Conservation (phyloP, 2,797 vertebrate species). For the Nothura maculosa region DNA sequence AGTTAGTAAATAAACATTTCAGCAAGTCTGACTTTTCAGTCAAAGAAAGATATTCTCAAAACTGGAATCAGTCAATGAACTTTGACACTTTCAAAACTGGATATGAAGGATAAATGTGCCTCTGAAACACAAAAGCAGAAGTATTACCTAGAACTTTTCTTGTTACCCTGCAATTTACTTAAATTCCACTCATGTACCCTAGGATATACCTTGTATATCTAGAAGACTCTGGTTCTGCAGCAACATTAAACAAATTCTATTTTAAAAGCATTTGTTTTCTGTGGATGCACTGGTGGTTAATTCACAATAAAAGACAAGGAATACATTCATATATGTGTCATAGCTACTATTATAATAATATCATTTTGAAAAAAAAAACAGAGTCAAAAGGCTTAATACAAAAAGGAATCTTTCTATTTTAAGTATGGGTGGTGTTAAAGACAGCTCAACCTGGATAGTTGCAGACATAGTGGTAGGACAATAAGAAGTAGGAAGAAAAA, state of each 20-base stretch:
- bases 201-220: background rate
- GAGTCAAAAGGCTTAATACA: background rate
- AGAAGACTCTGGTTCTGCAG: background rate
- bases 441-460: background rate
- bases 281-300: background rate
- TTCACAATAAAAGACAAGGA: background rate
- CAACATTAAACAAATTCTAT: background rate
- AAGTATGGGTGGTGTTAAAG: background rate
- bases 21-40: background rate
- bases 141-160: background rate
- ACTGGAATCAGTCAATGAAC: fast-evolving
- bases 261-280: no score
- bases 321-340: background rate
- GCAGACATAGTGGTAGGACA: background rate
- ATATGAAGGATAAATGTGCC: background rate
- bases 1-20: background rate
- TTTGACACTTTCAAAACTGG: background rate
- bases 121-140: background rate
- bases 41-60: background rate
- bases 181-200: background rate
- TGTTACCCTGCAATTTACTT: background rate
- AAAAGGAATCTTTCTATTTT: background rate
- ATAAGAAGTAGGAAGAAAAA: background rate
- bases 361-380: fast-evolving
- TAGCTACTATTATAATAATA: background rate